Base-by-base conservation (phyloP, 2,797 vertebrate genomes). In the Apogon hyalosoma region DNA sequence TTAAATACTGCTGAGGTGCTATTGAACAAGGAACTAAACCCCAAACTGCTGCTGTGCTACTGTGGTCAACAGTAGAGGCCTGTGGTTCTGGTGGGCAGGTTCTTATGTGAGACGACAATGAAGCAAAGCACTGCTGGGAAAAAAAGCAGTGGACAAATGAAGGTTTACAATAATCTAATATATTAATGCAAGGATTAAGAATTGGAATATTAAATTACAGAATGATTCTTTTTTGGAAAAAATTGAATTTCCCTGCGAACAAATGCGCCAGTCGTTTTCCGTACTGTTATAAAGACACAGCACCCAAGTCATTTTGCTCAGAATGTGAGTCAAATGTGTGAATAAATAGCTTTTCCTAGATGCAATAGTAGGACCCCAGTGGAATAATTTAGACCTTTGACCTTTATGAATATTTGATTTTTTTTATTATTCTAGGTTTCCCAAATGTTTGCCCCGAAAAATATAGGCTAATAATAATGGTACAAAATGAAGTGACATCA, bases 1-100 rank as follows among this genome's bases (percentile, higher is more conserved):
- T 76, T 51, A 85, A 79, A 88, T 75, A 73, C 19, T 57, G 63
- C 14, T 21, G 67, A 83, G 66, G 48, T 68, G 66, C 54, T 65
- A 55, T 31, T 75, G 71, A 82, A 75, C 43, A 60, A 82, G 42
- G 39, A 68, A 72, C 19, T 15, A 63, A 87, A 82, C 40, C 49
- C 49, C 56, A 70, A 73, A 78, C 57, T 11, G 33, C 67, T 58
- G 39, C 39, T 54, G 53, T 42, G 70, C 33, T 49, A 50, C 49
- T 56, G 65, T 55, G 74, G 70, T 73, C 77, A 63, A 11, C 24
- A 67, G 57, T 19, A 39, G 50, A 55, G 50, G 46, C 55, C 69
- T 71, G 63, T 71, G 68, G 65, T 72, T 62, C 41, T 49, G 66
- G 49, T 72, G 38, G 51, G 28, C 45, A 63, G 51, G 50, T 61